These are phyloP conservation scores for Kuschelorhynchus macadamiae DNA, from an alignment of 2,888 invertebrate species.

Conservation along the genomic window DNA sequence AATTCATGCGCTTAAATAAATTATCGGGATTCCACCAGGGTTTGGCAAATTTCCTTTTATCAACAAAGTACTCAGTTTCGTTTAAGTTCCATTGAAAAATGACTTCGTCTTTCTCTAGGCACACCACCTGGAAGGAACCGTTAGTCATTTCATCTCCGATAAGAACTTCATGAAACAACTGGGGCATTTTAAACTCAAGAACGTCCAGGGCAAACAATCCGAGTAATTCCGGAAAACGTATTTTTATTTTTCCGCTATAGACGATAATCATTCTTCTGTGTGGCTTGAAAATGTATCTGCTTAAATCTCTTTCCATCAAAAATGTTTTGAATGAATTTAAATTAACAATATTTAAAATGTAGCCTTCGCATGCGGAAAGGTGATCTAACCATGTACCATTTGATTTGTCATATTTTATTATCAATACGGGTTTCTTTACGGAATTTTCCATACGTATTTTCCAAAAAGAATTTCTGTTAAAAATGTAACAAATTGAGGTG, in stretches of 20 bases:
- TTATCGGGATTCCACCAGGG: constrained; percentile 4
- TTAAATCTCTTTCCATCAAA: constrained; percentile 9
- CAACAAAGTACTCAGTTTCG: constrained; percentile 6
- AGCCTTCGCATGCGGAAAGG: constrained; percentile 9
- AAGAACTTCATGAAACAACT: not conserved
- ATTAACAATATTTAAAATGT: constrained; percentile 18
- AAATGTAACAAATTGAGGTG: not conserved
- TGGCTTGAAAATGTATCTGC: constrained; percentile 4
- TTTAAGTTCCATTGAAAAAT: constrained; percentile 20
- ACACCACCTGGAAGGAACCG: not conserved
- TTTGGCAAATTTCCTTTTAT: constrained; percentile 6
- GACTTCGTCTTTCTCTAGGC: constrained; percentile 8
- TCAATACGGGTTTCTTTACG: constrained; percentile 3
- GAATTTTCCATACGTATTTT: too few species aligned
- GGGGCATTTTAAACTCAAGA: constrained; percentile 11
- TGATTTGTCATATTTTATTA: not conserved
- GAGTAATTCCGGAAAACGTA: constrained; percentile 6
- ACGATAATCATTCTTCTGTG: constrained; percentile 24
- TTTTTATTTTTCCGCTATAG: constrained; percentile 1
- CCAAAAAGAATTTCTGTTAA: not conserved
- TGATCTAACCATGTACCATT: not conserved
- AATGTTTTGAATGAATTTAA: not conserved
- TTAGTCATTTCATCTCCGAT: not conserved
- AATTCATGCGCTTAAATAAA: constrained; percentile 12
- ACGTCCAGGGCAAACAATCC: constrained; percentile 28